Evolutionary conservation across 1,140 invertebrate genomes (phyloP).

Genomic region (Pteromalus puparum): DNA sequence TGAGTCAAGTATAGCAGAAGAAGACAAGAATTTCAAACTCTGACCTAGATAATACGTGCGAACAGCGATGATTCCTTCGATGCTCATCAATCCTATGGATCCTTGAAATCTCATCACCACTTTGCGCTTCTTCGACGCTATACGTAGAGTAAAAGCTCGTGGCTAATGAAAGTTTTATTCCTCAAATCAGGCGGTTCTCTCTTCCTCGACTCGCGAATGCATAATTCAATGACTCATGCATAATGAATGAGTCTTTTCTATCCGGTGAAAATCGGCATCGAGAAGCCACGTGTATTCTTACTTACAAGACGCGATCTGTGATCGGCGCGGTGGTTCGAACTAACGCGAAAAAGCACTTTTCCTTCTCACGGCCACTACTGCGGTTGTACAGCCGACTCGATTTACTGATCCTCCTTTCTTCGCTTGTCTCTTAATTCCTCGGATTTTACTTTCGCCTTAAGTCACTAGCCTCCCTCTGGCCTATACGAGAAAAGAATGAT

Average conservation of each 20-base stretch:
- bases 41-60: no score
- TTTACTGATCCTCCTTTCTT: conserved; percentile 27
- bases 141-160: background rate
- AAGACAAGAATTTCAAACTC: no score
- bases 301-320: background rate
- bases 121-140: background rate
- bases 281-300: background rate
- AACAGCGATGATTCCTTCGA: background rate
- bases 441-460: background rate
- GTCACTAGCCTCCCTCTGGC: background rate
- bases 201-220: background rate
- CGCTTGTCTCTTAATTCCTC: conserved; percentile 21
- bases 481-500: background rate
- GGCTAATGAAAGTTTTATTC: conserved; percentile 15
- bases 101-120: background rate
- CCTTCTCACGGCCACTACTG: background rate
- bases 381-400: background rate
- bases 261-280: background rate
- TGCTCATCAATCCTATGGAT: background rate
- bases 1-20: no score
- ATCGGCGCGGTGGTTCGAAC: background rate
- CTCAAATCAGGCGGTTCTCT: background rate
- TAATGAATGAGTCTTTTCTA: no score
- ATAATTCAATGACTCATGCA: conserved; percentile 9
- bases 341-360: conserved; percentile 47